Evolutionary conservation across 2,797 vertebrate species (phyloP).

Genomic region (Dryobates pubescens): DNA sequence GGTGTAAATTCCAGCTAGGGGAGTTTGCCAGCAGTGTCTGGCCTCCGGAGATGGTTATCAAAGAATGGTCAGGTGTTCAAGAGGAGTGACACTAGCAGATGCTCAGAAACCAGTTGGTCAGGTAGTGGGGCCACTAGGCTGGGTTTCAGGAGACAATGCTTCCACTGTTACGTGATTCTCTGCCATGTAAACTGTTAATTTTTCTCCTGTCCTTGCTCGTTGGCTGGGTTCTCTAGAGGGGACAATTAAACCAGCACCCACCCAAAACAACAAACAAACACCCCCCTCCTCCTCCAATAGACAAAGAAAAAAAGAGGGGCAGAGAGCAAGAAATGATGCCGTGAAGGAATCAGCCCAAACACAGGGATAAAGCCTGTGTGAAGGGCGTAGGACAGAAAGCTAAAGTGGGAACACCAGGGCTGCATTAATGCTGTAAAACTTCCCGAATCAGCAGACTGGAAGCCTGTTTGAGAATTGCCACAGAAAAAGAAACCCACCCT

Average conservation of each 20-base stretch:
- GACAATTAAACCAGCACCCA: background rate
- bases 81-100: background rate
- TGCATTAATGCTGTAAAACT: constrained; percentile 26
- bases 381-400: constrained; percentile 22
- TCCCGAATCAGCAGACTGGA: constrained; percentile 33
- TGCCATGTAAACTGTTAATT: background rate
- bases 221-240: background rate
- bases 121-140: background rate
- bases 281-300: no score
- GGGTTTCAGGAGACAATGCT: background rate
- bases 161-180: background rate
- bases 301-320: background rate
- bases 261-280: no score
- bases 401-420: background rate
- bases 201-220: background rate
- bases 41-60: background rate
- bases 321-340: constrained; percentile 32
- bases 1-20: background rate
- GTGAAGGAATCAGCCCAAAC: background rate
- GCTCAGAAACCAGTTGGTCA: constrained; percentile 22
- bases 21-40: background rate
- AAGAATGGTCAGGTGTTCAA: background rate
- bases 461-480: background rate
- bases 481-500: constrained; percentile 28
- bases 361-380: constrained; percentile 8